A percentile compares a stretch with the other conserved stretches of the same genome.
These are phyloP conservation scores for Etheostoma nigrum DNA, from an alignment of 2,797 vertebrate genomes.

Conservation along the genomic window DNA sequence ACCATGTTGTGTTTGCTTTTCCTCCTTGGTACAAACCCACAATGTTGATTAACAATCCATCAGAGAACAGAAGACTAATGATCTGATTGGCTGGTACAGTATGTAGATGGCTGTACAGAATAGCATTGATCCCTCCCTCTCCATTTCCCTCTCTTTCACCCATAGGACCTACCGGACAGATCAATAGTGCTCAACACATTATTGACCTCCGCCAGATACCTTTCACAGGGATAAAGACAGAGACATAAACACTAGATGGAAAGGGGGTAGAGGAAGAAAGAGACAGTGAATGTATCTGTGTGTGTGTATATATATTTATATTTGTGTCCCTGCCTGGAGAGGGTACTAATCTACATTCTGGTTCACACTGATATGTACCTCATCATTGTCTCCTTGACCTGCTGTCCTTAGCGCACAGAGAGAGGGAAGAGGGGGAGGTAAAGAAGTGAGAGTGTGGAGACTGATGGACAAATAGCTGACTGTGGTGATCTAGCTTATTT, in stretches of 20 bases:
- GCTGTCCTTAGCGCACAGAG: conserved; percentile 73
- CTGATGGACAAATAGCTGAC: conserved; percentile 67
- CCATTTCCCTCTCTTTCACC: conserved; percentile 60
- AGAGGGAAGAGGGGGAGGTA: background rate
- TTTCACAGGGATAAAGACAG: conserved; percentile 80
- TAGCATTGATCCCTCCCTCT: conserved; percentile 72
- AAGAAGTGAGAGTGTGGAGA: conserved; percentile 42
- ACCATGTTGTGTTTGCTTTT: conserved; percentile 26
- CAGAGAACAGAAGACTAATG: conserved; percentile 69
- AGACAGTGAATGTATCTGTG: conserved; percentile 50
- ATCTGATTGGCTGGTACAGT: conserved; percentile 66
- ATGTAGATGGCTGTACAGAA: conserved; percentile 71
- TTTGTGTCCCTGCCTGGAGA: conserved; percentile 71
- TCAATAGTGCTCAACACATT: conserved; percentile 85
- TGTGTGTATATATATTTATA: conserved; percentile 42
- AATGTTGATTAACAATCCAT: conserved; percentile 75
- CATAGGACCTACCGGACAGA: conserved; percentile 71
- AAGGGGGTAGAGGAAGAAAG: conserved; percentile 52
- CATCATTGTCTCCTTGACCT: conserved; percentile 84
- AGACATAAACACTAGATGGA: conserved; percentile 79
- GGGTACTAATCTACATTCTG: conserved; percentile 83
- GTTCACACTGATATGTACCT: conserved; percentile 81
- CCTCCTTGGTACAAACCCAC: conserved; percentile 40
- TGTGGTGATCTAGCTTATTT: conserved; percentile 70
- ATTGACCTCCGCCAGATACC: conserved; percentile 82